Base-by-base conservation (phyloP, 92 coral and sea anemone species). In the Plumapathes pennacea region DNA sequence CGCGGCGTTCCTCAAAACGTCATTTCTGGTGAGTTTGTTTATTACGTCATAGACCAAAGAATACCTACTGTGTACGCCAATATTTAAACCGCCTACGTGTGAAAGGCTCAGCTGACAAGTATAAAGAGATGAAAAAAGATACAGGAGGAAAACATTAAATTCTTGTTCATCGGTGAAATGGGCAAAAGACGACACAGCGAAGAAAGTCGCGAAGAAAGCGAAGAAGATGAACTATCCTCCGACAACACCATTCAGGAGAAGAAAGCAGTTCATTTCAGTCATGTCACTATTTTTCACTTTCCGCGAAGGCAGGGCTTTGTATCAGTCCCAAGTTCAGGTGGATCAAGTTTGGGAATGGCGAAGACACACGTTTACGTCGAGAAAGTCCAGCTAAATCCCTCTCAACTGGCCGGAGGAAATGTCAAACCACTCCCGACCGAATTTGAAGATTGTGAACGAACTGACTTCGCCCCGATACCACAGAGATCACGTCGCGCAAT, bases 261-360 rank as follows among this genome's bases (percentile, higher is more conserved):
- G 21, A 89, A 75, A 49, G 64, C 57, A 1, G 98, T 92, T 19
- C 78, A 75, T 41, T 92, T 88, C 46, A 96, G 91, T 19, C 86
- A 82, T 27, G 94, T 81, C 0, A 84, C 94, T 4, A 57, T 88
- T 1, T 92, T 76, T 61, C 81, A 92, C 67, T 92, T 92, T 42
- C 94, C 90, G 15, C 80, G 98, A 6, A 69, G 76, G 32, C 98
- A 92, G 38, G 96, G 98, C 5, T 92, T 92, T 60, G 84, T 85
- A 17, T 92, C 96, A 5, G 89, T 92, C 46, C 98, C 98, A 23
- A 88, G 96, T 17, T 72, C 90, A 26, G 98, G 96, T 22, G 98
- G 98, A 6, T 64, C 86, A 25, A 89, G 94, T 27, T 82, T 92
- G 5, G 98, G 98, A 47, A 88, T 92, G 96, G 96, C 96, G 26